phyloP scores from a whole-genome alignment of 53 echinoderm and acorn worm species.

The Holothuria leucospilota region DNA sequence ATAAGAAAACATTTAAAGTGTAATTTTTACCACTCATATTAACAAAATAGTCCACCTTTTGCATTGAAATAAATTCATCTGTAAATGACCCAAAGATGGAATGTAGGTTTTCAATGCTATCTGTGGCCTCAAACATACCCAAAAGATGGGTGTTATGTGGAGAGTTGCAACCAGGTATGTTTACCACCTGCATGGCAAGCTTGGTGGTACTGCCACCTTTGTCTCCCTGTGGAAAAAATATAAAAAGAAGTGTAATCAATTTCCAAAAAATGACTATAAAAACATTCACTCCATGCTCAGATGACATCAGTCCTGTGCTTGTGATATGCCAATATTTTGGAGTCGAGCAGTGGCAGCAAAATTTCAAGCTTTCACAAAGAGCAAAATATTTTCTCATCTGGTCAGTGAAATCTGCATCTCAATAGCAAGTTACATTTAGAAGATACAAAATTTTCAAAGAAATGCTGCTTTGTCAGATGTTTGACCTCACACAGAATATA shows the following conservation, averaged over 20 bases:
- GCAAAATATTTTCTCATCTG: too few relatives aligned
- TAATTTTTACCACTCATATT: slow-evolving; percentile 5
- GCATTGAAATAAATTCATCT: background rate
- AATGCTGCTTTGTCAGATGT: too few relatives aligned
- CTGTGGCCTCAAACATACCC: slow-evolving; percentile 43
- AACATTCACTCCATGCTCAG: too few relatives aligned
- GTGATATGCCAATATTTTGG: too few relatives aligned
- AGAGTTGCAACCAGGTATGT: slow-evolving; percentile 5
- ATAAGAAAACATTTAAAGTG: slow-evolving; percentile 8
- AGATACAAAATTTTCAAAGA: too few relatives aligned
- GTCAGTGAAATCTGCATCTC: too few relatives aligned
- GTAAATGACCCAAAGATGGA: slow-evolving; percentile 15
- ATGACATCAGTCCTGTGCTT: too few relatives aligned
- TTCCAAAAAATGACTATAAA: background rate
- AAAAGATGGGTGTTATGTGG: slow-evolving; percentile 18
- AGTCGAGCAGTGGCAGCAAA: too few relatives aligned
- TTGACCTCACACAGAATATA: too few relatives aligned
- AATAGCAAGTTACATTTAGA: too few relatives aligned
- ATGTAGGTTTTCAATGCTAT: background rate
- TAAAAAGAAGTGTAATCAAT: background rate
- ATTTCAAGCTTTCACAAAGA: too few relatives aligned
- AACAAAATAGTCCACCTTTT: background rate
- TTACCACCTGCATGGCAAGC: slow-evolving; percentile 29
- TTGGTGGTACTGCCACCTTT: slow-evolving; percentile 38
- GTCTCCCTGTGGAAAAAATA: slow-evolving; percentile 22